These are phyloP conservation scores for Colaptes auratus DNA, from an alignment of 2,113 vertebrate genomes.

Conservation along the genomic window DNA sequence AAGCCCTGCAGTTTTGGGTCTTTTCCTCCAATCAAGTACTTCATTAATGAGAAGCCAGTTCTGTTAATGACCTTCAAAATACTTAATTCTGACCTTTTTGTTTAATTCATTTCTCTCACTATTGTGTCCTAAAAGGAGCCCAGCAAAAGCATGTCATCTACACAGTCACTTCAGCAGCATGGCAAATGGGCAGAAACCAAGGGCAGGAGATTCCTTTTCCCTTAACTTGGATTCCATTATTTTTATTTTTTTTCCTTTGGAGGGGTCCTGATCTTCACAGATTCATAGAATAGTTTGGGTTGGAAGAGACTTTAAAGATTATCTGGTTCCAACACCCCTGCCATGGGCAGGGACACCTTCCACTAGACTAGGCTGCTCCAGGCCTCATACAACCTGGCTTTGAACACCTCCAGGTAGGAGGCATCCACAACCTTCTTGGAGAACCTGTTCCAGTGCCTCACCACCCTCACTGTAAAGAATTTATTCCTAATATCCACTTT, in stretches of 20 bases:
- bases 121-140: neutral
- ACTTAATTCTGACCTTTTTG: slow-evolving; percentile 34
- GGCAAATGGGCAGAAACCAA: neutral
- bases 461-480: too few species aligned
- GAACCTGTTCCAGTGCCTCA: too few species aligned
- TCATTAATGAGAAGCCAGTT: slow-evolving; percentile 62
- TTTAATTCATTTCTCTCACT: slow-evolving; percentile 55
- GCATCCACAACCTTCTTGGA: too few species aligned
- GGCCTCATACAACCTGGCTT: too few species aligned
- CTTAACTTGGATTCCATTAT: neutral
- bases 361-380: too few species aligned
- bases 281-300: too few species aligned
- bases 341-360: too few species aligned
- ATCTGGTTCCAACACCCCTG: too few species aligned
- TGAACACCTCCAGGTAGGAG: too few species aligned
- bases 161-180: slow-evolving; percentile 6
- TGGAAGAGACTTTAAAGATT: too few species aligned
- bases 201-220: neutral
- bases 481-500: too few species aligned
- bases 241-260: neutral
- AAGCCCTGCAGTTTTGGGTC: slow-evolving; percentile 56
- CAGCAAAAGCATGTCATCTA: neutral
- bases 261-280: neutral
- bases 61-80: slow-evolving; percentile 66
- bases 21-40: slow-evolving; percentile 63